Conservation (phyloP, 1,140 invertebrate species). For the Cotesia chilonis region DNA sequence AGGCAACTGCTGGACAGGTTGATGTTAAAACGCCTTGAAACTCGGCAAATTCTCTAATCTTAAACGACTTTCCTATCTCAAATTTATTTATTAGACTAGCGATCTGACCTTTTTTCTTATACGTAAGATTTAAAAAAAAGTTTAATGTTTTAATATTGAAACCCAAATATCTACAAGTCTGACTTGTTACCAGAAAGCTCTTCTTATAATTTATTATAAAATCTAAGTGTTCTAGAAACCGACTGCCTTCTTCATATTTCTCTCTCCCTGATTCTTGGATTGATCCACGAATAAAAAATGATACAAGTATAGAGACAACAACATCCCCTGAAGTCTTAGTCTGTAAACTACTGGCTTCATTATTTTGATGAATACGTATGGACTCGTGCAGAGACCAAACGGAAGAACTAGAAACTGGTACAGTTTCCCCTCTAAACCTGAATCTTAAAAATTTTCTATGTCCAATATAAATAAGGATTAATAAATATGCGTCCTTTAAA, state of each 20-base stretch:
- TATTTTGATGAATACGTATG: slow-evolving; percentile 13
- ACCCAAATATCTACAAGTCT: background rate
- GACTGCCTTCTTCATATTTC: background rate
- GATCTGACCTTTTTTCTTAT: background rate
- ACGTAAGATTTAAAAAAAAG: background rate
- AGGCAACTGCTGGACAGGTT: slow-evolving; percentile 26
- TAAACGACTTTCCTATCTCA: background rate
- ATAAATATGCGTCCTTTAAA: slow-evolving; percentile 3
- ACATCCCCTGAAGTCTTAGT: background rate
- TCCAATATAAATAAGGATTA: background rate
- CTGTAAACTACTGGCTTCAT: background rate
- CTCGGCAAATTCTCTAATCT: slow-evolving; percentile 32
- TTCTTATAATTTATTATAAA: slow-evolving; percentile 4
- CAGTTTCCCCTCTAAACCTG: background rate
- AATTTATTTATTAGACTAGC: background rate
- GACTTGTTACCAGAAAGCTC: background rate
- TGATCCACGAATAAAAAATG: background rate
- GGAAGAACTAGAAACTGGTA: background rate
- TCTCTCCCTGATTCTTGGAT: background rate
- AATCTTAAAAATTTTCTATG: slow-evolving; percentile 5
- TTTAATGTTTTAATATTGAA: background rate
- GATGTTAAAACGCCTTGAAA: slow-evolving; percentile 25
- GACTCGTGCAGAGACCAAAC: slow-evolving; percentile 6
- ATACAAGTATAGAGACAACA: background rate
- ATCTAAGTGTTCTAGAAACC: background rate